Evolutionary conservation across 2,113 vertebrate genomes (phyloP).

Genomic region (Gnathonemus echidnorhynchus): DNA sequence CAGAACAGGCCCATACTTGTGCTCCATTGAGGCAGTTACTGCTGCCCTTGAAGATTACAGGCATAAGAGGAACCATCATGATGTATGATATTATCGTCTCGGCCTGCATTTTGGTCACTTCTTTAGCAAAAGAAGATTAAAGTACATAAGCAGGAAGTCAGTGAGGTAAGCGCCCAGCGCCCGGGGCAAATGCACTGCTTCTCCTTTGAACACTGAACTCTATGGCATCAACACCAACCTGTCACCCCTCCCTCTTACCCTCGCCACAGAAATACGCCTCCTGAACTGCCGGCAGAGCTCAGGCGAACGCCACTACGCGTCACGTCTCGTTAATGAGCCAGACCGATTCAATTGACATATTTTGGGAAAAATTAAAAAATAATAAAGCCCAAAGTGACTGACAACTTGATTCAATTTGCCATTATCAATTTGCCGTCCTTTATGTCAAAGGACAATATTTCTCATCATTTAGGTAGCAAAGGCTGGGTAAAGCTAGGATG

Average conservation of each 20-base stretch:
- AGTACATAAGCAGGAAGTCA: not conserved
- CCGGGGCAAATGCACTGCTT: not conserved
- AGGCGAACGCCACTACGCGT: not conserved
- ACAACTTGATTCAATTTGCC: not conserved
- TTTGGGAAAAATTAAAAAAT: not conserved
- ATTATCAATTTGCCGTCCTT: not conserved
- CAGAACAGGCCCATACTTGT: not conserved
- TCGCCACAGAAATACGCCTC: not conserved
- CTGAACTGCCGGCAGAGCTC: not conserved
- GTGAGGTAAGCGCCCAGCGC: not conserved
- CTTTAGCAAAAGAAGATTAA: not conserved
- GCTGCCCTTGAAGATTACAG: conserved; percentile 10
- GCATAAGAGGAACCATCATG: not conserved
- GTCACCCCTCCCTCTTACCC: not conserved
- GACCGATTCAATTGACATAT: not conserved
- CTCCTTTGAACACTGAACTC: not conserved
- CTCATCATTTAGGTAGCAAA: not conserved
- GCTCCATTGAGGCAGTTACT: not conserved
- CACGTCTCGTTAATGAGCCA: not conserved
- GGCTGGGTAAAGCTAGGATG: not conserved
- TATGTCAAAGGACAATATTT: not conserved
- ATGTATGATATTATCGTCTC: conserved; percentile 2
- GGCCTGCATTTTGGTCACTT: not conserved
- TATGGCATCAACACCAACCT: not conserved
- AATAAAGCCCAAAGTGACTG: not conserved